Conservation (phyloP, 2,888 invertebrate species). For the Dioctria linearis region DNA sequence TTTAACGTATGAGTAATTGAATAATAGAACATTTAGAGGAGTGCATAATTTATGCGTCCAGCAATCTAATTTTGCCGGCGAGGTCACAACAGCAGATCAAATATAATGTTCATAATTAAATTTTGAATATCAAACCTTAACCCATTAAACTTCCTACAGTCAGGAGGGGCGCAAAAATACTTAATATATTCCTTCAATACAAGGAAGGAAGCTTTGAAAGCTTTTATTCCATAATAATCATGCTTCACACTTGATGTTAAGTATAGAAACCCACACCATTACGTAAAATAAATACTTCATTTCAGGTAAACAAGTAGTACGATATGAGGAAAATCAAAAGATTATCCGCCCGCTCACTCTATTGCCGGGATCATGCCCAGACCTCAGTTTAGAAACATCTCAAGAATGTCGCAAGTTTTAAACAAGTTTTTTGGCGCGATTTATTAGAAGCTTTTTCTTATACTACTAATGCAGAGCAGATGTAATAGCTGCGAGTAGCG, state of each 20-base stretch:
- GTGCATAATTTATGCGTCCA: no score
- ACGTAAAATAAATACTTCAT: neutral
- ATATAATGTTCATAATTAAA: neutral
- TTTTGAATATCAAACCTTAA: neutral
- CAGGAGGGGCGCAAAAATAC: neutral
- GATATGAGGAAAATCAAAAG: neutral
- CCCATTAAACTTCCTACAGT: neutral
- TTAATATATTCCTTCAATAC: neutral
- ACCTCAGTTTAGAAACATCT: slow-evolving; percentile 19
- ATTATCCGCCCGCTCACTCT: neutral
- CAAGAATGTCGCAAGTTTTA: neutral
- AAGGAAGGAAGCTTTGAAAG: slow-evolving; percentile 8
- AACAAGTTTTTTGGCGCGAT: slow-evolving; percentile 31
- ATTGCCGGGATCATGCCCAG: neutral
- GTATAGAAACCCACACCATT: slow-evolving; percentile 3
- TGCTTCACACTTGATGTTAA: slow-evolving; percentile 1
- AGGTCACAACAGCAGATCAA: neutral
- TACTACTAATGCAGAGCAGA: neutral
- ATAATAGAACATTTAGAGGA: no score
- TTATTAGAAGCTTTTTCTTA: neutral
- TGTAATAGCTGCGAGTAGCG: no score
- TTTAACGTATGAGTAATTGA: neutral
- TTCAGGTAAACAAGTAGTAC: neutral
- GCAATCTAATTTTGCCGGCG: no score
- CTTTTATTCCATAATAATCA: neutral